Evolutionary conservation across 2,113 vertebrate genomes (phyloP).

Genomic region (Probosciger aterrimus): DNA sequence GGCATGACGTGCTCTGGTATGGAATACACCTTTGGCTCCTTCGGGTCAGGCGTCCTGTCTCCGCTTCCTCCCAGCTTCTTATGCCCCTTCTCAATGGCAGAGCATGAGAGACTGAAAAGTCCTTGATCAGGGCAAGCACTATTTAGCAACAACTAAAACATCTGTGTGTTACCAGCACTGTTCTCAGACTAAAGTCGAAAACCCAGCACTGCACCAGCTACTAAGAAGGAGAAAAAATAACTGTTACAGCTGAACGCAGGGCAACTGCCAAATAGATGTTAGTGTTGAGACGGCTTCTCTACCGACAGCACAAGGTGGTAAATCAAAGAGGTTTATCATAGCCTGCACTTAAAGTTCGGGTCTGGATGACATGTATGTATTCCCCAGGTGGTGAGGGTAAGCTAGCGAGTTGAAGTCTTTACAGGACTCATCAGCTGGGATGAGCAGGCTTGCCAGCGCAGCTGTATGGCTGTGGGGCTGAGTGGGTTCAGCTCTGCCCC

Average conservation of each 20-base stretch:
- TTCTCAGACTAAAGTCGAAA: not conserved
- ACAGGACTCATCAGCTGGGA: not conserved
- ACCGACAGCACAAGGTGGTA: not conserved
- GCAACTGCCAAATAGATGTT: not conserved
- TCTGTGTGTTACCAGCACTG: not conserved
- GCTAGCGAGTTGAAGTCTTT: not conserved
- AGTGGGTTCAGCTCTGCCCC: not conserved
- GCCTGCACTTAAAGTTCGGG: not conserved
- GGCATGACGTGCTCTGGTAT: not conserved
- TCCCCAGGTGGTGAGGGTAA: not conserved
- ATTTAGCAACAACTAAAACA: not conserved
- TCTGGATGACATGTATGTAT: fast-evolving
- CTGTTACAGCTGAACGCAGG: not conserved
- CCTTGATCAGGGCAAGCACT: not conserved
- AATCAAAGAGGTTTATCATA: not conserved
- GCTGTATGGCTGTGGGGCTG: not conserved
- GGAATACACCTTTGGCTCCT: not conserved
- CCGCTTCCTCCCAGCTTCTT: not conserved
- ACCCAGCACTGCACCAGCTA: not conserved
- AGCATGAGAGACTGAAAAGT: not conserved
- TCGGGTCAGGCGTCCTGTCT: not conserved
- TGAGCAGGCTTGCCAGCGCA: not conserved
- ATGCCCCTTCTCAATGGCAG: not conserved
- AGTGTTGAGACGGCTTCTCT: not conserved
- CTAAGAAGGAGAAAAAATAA: not conserved